A percentile compares a stretch with the other conserved stretches of the same genome.
These are phyloP conservation scores for Abrostola tripartita DNA, from an alignment of 2,888 invertebrate genomes.

Conservation along the genomic window DNA sequence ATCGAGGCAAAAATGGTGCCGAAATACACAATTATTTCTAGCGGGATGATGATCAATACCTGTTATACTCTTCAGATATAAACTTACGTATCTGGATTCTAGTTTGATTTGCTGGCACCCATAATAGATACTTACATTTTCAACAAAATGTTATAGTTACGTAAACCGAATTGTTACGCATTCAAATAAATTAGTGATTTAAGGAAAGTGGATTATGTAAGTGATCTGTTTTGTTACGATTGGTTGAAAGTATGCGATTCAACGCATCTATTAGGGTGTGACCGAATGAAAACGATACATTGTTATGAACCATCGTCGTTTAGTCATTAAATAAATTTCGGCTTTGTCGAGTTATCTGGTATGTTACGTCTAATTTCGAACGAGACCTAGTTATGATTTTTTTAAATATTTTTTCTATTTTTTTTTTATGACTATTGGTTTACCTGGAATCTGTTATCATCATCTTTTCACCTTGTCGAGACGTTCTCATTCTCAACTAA, in stretches of 20 bases:
- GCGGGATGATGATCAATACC: background rate
- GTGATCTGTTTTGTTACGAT: slow-evolving; percentile 25
- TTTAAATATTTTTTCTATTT: too few species aligned
- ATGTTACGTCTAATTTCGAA: too few species aligned
- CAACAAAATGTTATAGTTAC: slow-evolving; percentile 27
- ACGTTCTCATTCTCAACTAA: too few species aligned
- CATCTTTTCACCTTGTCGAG: too few species aligned
- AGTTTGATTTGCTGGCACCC: slow-evolving; percentile 5
- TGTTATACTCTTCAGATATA: background rate
- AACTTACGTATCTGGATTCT: too few species aligned
- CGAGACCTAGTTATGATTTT: too few species aligned
- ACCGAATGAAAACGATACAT: slow-evolving; percentile 13
- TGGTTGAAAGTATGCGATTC: slow-evolving; percentile 36
- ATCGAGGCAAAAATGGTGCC: background rate
- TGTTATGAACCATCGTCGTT: background rate
- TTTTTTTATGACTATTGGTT: too few species aligned
- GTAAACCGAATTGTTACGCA: slow-evolving; percentile 36
- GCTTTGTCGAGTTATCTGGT: too few species aligned
- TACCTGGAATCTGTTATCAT: too few species aligned
- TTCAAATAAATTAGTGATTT: slow-evolving; percentile 31
- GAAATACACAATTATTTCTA: background rate
- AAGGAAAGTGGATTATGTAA: slow-evolving; percentile 46
- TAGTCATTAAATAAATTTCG: background rate
- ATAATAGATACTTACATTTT: slow-evolving; percentile 11
- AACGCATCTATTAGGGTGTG: slow-evolving; percentile 31